Evolutionary conservation across 2,797 vertebrate genomes (phyloP).

Genomic region (Cyprinella venusta): DNA sequence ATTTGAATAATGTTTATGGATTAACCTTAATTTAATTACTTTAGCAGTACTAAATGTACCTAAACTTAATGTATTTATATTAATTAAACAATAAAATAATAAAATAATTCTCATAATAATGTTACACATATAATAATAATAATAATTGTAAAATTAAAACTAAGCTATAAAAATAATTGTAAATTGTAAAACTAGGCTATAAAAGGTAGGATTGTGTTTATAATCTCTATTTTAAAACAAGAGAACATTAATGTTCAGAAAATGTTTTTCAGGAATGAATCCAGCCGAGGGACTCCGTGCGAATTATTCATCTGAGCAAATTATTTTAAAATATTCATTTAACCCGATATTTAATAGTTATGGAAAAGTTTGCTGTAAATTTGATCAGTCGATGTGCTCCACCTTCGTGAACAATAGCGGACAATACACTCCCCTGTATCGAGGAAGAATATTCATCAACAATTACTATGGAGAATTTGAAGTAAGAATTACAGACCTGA

Average conservation of each 20-base stretch:
- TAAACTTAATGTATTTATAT: background rate
- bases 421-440: constrained; percentile 58
- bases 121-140: background rate
- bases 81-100: background rate
- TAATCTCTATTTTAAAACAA: background rate
- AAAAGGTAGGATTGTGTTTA: too few species aligned
- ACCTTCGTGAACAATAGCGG: constrained; percentile 69
- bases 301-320: constrained; percentile 55
- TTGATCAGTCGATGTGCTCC: constrained; percentile 58
- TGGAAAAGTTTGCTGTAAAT: constrained; percentile 72
- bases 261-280: constrained; percentile 64
- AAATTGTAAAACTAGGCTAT: too few species aligned
- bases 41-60: background rate
- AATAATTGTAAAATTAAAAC: too few species aligned
- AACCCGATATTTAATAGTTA: constrained; percentile 61
- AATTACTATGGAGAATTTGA: constrained; percentile 65
- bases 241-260: background rate
- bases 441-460: constrained; percentile 65
- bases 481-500: constrained; percentile 70
- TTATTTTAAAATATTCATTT: constrained; percentile 68
- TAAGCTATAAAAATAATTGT: too few species aligned
- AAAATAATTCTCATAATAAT: background rate
- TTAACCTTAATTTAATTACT: background rate
- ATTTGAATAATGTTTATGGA: background rate
- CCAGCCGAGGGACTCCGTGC: constrained; percentile 60